Percentiles rank a stretch among this genome's conserved stretches.
Evolutionary conservation across 2,113 vertebrate species (phyloP).

Genomic region (Tricholaema leucomelas): DNA sequence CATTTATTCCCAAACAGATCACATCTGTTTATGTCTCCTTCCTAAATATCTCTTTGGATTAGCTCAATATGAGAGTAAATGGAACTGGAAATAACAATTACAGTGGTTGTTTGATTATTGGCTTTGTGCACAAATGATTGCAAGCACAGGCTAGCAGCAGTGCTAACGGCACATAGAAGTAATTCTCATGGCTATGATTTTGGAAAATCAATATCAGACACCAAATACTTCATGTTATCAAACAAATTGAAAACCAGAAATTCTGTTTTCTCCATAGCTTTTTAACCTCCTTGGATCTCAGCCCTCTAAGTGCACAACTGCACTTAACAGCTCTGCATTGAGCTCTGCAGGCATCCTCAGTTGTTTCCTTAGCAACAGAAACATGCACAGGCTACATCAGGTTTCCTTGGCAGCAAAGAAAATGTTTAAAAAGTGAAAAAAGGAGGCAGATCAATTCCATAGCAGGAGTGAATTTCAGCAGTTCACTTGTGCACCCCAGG

Average conservation of each 20-base stretch:
- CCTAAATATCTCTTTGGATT: background rate
- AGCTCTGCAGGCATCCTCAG: conserved; percentile 33
- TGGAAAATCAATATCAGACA: background rate
- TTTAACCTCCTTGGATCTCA: background rate
- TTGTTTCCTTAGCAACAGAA: conserved; percentile 75
- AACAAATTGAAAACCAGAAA: background rate
- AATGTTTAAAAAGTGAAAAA: conserved; percentile 31
- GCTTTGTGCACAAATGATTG: background rate
- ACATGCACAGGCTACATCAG: conserved; percentile 36
- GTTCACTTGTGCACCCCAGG: background rate
- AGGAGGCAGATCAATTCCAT: background rate
- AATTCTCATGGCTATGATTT: background rate
- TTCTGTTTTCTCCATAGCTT: background rate
- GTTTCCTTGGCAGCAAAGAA: conserved; percentile 76
- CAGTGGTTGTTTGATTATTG: background rate
- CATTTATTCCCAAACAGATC: background rate
- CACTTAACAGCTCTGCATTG: conserved; percentile 19
- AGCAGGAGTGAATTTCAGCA: background rate
- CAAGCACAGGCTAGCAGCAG: background rate
- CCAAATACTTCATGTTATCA: background rate
- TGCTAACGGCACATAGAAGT: background rate
- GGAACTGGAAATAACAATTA: background rate
- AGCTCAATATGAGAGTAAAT: background rate
- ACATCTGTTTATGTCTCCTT: background rate
- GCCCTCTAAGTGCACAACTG: background rate